Base-by-base conservation (phyloP, 2,888 invertebrate species). In the Blastobasis lacticolella region DNA sequence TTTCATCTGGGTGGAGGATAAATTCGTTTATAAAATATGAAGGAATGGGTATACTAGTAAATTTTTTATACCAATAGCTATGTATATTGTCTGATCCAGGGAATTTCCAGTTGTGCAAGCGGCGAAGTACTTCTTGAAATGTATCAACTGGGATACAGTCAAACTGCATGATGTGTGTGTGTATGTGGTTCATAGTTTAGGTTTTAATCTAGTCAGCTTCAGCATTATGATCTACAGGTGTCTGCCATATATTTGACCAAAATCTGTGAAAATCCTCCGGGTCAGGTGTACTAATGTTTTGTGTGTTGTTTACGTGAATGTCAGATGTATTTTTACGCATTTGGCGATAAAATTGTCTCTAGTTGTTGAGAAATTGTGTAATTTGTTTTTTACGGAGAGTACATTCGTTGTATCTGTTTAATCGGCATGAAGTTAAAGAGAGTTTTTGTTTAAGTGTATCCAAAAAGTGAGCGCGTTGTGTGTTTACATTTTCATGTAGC, bases 41-140 rank as follows among this genome's bases (percentile, higher is more conserved):
- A 58, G 38, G 10, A 40, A 41, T 8, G 36, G 23, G 9, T 61
- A 52, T 54, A 38, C 40, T 45, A 0, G 58, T 57, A 36, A 57
- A 54, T 41, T 56, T 59, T 49, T 61, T 61, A 37, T 58, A 58
- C 58, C 57, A 62, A 10, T 51, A 62, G 36, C 53, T 59, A 23
- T 60, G 62, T 6, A 62, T 54, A 37, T 53, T 45, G 44, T 58
- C 58, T 5, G 56, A 49, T 0, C 58, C 61, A 7, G 61, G 55
- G 6, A 56, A 37, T 53, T 60, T 57, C 59, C 59, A 58, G n/a
- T 57, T 59, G 23, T 60, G 58, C 41, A 52, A 10, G 1, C 51
- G 53, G 8, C 41, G 46, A 5, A 59, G 10, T 1, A 55, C 54
- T 7, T 51, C 45, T 46, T 49, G 23, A 10, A 59, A 52, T 36